A percentile compares a stretch with the other conserved stretches of the same genome.
These are phyloP conservation scores for Apaloderma vittatum DNA, from an alignment of 2,113 vertebrate genomes.

Conservation along the genomic window DNA sequence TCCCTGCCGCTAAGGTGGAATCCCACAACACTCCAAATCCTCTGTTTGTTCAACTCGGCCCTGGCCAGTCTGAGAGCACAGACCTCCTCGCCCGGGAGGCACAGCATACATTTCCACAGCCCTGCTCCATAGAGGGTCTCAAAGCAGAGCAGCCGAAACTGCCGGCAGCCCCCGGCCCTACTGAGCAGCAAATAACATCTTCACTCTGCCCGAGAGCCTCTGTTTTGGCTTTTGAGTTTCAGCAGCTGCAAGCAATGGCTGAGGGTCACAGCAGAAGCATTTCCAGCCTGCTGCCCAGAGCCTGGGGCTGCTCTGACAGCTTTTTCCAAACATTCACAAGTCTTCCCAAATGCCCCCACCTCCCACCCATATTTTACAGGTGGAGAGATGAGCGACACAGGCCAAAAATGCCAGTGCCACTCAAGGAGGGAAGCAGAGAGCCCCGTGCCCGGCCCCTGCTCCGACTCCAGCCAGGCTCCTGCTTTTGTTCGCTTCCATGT, in stretches of 20 bases:
- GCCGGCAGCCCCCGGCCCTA: background rate
- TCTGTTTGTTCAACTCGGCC: background rate
- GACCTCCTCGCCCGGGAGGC: background rate
- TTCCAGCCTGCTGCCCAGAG: background rate
- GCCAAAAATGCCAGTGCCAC: background rate
- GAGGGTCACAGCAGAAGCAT: background rate
- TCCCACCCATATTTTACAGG: background rate
- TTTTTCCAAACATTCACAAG: background rate
- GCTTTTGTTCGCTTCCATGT: conserved; percentile 32
- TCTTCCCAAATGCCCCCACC: background rate
- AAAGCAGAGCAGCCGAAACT: background rate
- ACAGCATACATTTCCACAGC: fast-evolving
- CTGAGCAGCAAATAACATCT: fast-evolving
- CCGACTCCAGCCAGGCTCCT: background rate
- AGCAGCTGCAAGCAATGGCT: background rate
- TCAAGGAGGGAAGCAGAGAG: background rate
- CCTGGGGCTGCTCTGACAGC: background rate
- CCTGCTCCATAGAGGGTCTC: background rate
- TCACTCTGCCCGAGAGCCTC: background rate
- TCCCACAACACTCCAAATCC: background rate
- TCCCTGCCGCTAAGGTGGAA: background rate
- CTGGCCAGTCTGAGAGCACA: background rate
- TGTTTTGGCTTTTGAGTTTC: background rate
- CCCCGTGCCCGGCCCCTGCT: background rate
- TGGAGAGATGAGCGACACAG: background rate